Percentiles rank a stretch among this genome's conserved stretches.
phyloP scores from a whole-genome alignment of 2,888 invertebrate genomes.

The Willowsia nigromaculata region DNA sequence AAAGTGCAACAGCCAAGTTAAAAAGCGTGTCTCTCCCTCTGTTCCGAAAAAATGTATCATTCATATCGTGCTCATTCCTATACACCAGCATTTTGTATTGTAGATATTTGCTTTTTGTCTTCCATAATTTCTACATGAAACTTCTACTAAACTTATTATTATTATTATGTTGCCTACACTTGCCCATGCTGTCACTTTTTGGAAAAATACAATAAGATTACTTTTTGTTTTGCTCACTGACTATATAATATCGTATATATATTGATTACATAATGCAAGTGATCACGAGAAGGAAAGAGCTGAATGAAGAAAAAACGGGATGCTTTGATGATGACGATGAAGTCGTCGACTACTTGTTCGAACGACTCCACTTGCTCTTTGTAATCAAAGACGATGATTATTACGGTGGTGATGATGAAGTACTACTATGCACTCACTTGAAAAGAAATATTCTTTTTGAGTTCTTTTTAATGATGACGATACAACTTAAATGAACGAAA shows the following conservation, averaged over 20 bases:
- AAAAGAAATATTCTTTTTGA: background rate
- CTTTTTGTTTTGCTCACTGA: constrained; percentile 12
- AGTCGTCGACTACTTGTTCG: constrained; percentile 56
- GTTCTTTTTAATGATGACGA: constrained; percentile 26
- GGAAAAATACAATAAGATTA: constrained; percentile 22
- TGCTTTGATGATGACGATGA: background rate
- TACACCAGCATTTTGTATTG: background rate
- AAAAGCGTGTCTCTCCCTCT: constrained; percentile 10
- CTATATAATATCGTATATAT: background rate
- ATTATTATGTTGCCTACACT: background rate
- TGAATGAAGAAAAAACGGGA: background rate
- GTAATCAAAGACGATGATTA: constrained; percentile 53
- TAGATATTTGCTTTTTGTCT: constrained; percentile 1
- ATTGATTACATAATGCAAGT: background rate
- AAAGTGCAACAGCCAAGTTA: constrained; percentile 13
- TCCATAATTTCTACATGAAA: background rate
- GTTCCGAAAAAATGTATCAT: constrained; percentile 26
- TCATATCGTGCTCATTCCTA: background rate
- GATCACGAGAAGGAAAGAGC: background rate
- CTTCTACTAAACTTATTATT: no score
- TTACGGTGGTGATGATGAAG: constrained; percentile 35
- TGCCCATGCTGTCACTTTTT: background rate
- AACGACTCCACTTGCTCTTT: constrained; percentile 31
- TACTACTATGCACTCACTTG: background rate
- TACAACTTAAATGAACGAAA: background rate